Conservation (phyloP, 2,113 vertebrate species). For the Peromyscus leucopus region DNA sequence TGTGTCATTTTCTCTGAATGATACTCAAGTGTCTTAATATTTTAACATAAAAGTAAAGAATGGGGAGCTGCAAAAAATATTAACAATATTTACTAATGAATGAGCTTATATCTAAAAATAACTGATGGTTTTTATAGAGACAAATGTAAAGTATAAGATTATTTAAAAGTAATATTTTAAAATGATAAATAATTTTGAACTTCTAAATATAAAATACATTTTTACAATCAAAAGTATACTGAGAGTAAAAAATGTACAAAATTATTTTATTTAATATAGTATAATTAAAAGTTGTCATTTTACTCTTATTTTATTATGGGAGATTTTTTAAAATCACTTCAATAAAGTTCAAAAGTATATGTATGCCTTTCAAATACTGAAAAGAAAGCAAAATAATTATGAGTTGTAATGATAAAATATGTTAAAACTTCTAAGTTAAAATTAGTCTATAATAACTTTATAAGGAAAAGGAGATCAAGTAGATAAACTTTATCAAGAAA, state of each 20-base stretch:
- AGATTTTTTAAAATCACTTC: not conserved
- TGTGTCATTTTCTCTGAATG: not conserved
- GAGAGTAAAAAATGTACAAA: not conserved
- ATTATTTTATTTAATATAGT: not conserved
- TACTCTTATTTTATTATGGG: not conserved
- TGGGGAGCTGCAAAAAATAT: not conserved
- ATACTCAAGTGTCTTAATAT: not conserved
- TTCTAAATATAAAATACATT: not conserved
- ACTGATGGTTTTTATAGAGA: not conserved
- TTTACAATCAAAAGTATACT: not conserved
- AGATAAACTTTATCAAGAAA: not conserved
- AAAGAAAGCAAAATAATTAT: slow-evolving; percentile 26
- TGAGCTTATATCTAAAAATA: slow-evolving; percentile 55
- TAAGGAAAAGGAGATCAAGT: not conserved
- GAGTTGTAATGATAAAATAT: not conserved
- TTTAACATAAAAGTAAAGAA: slow-evolving; percentile 18
- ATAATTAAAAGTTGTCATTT: slow-evolving; percentile 31
- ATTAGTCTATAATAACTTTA: not conserved
- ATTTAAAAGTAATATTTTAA: slow-evolving; percentile 31
- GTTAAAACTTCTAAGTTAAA: not conserved
- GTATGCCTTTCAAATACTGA: not conserved
- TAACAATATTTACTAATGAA: not conserved
- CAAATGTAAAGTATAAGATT: not conserved
- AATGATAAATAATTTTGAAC: not conserved
- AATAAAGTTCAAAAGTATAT: not conserved